A percentile compares a stretch with the other conserved stretches of the same genome.
Conservation (phyloP, 2,113 vertebrate species). For the Mormoops blainvillei region DNA sequence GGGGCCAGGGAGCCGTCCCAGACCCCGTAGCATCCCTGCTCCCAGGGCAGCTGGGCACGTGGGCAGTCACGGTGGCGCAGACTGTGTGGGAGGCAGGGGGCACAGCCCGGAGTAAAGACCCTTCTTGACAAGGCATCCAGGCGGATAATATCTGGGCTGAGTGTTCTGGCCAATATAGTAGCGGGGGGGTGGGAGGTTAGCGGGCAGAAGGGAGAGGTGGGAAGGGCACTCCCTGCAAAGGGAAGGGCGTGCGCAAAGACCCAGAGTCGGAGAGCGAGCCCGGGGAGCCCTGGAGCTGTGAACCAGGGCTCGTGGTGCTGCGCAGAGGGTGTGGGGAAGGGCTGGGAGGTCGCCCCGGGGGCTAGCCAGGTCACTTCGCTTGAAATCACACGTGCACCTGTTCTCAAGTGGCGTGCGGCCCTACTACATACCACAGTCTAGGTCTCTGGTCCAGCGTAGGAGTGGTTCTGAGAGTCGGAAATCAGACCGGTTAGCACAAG, state of each 20-base stretch:
- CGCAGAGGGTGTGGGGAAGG: rapidly evolving
- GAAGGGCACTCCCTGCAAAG: not conserved
- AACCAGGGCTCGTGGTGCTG: not conserved
- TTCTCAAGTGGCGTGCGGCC: rapidly evolving
- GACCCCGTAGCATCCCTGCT: not conserved
- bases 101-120: not conserved
- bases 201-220: not conserved
- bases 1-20: not conserved
- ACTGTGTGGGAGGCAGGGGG: too few species aligned
- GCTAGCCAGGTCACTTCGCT: not conserved
- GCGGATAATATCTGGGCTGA: not conserved
- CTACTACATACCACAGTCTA: not conserved
- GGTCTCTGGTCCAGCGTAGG: not conserved
- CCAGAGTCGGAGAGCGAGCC: not conserved
- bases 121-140: not conserved
- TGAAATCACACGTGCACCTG: rapidly evolving
- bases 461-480: not conserved
- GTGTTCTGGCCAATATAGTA: not conserved
- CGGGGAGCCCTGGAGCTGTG: not conserved
- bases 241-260: not conserved
- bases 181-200: not conserved
- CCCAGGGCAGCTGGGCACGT: not conserved
- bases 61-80: rapidly evolving
- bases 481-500: not conserved
- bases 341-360: not conserved